Evolutionary conservation across 2,888 invertebrate genomes (phyloP), one percentile per base, ranked within the genome.

Genomic region (Ptychoptera albimana): DNA sequence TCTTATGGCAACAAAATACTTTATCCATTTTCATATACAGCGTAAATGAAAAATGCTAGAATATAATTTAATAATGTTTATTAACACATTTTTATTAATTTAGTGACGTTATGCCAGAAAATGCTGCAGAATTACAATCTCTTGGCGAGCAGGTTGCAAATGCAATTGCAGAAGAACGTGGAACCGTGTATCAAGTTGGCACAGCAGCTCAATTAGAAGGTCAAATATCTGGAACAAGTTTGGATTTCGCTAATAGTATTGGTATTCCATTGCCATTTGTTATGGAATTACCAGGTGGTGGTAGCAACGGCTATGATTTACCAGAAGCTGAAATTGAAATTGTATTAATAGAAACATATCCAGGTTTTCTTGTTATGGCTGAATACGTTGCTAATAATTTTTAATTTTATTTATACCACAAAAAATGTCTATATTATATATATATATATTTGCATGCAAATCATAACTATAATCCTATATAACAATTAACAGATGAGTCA

Each of bases 281-380:
- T 3, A 68, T 74, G 53, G 80, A 81, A 58, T 56, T 82, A 46
- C 77, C 79, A 1, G 73, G 72, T 45, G 71, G 76, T 15, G 57
- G 60, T 13, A 50, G 54, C 2, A 54, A 54, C 8, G 77, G 76
- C 2, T 81, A 80, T 58, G 63, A 75, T 54, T 64, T 77, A 1
- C 62, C 70, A 5, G 66, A 75, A 1, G 53, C 54, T 0, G 67
- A 70, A 49, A 79, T 82, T 49, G 52, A 63, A 36, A 67, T 69
- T 15, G 71, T 75, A 2, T 73, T 71, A 16, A 47, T 53, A 1
- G 79, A 79, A 54, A 75, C 76, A 15, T 80, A 76, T 71, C 48
- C 56, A 36, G 64, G 64, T 42, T 57, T 64, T 46, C 55, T 55
- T 44, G 63, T 62, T 7, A 47, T 63, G 64, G 64, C 61, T 60